Conservation (phyloP, 2,113 vertebrate genomes). For the Phalacrocorax brasilianus region DNA sequence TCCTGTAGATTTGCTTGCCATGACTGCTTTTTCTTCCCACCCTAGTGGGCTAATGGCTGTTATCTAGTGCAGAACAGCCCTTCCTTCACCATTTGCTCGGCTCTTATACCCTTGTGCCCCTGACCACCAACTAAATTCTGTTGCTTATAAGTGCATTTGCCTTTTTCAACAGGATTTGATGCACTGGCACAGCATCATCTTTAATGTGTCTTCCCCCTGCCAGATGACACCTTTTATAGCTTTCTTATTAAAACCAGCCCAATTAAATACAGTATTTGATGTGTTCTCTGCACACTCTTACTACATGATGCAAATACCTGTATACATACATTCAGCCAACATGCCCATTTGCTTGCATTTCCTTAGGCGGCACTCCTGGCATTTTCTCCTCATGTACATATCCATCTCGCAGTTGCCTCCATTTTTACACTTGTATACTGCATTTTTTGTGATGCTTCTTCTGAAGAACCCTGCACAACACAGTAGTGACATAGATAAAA, state of each 20-base stretch:
- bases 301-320: slow-evolving; percentile 68
- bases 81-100: neutral
- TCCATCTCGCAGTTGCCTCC: slow-evolving; percentile 99
- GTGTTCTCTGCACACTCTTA: neutral
- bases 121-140: neutral
- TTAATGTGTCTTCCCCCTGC: neutral
- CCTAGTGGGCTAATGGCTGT: neutral
- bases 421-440: slow-evolving; percentile 96
- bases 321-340: slow-evolving; percentile 97
- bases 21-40: neutral
- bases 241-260: neutral
- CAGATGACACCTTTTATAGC: neutral
- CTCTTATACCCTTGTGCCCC: neutral
- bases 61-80: neutral
- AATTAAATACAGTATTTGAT: neutral
- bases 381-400: slow-evolving; percentile 99
- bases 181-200: neutral
- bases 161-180: neutral
- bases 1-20: neutral
- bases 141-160: neutral
- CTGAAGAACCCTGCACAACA: slow-evolving; percentile 90
- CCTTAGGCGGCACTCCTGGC: slow-evolving; percentile 93
- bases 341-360: slow-evolving; percentile 99
- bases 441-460: slow-evolving; percentile 98
- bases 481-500: neutral